A percentile compares a stretch with the other conserved stretches of the same genome.
Conservation (phyloP, 1,140 invertebrate species). For the Drosophila tani region DNA sequence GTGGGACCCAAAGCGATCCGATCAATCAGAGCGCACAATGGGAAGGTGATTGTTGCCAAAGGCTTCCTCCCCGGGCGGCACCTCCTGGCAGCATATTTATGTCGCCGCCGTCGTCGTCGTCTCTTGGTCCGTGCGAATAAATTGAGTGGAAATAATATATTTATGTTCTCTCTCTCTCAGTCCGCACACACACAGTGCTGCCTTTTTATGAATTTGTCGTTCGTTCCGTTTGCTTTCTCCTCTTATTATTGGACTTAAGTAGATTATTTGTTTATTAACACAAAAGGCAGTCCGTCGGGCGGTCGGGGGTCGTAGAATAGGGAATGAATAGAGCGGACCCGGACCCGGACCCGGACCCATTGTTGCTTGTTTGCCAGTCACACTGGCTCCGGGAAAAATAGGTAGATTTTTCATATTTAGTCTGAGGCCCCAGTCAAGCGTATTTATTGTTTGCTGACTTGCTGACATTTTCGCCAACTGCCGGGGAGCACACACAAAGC, state of each 20-base stretch:
- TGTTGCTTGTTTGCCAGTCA: conserved; percentile 14
- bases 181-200: neutral
- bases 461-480: conserved; percentile 62
- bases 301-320: conserved; percentile 6
- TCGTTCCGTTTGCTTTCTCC: conserved; percentile 43
- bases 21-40: conserved; percentile 67
- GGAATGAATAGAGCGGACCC: conserved; percentile 13
- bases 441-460: conserved; percentile 72
- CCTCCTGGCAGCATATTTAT: conserved; percentile 24
- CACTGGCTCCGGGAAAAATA: conserved; percentile 10
- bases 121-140: conserved; percentile 61
- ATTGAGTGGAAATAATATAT: conserved; percentile 76
- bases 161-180: conserved; percentile 37
- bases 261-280: conserved; percentile 81
- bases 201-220: conserved; percentile 70
- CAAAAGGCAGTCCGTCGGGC: conserved; percentile 59
- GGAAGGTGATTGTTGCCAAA: conserved; percentile 32
- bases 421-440: neutral
- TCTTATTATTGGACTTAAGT: conserved; percentile 73
- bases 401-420: conserved; percentile 36
- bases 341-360: neutral
- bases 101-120: neutral
- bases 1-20: conserved; percentile 44
- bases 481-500: conserved; percentile 1
- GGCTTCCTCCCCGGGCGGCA: neutral